A percentile compares a stretch with the other conserved stretches of the same genome.
These are phyloP conservation scores for Cephus spinipes DNA, from an alignment of 2,888 invertebrate species.

Conservation along the genomic window DNA sequence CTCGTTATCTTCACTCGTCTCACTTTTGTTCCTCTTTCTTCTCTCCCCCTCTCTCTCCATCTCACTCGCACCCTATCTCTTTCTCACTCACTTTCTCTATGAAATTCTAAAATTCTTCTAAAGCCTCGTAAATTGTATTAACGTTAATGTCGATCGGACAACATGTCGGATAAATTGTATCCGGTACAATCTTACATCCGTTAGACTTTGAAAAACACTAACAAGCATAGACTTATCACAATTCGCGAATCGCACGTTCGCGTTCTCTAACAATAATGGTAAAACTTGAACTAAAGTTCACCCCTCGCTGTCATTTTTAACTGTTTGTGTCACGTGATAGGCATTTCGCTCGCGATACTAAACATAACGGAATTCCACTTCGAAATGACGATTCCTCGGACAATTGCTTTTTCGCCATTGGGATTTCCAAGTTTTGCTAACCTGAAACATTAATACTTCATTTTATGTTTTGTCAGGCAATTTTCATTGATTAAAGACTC, in stretches of 20 bases:
- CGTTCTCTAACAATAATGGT: background rate
- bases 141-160: background rate
- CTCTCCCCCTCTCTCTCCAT: background rate
- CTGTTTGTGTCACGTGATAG: background rate
- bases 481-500: background rate
- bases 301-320: too few relatives aligned
- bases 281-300: background rate
- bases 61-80: constrained; percentile 8
- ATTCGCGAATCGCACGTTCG: constrained; percentile 2
- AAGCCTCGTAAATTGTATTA: constrained; percentile 35
- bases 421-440: background rate
- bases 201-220: constrained; percentile 45
- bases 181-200: background rate
- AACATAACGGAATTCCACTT: background rate
- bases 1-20: background rate
- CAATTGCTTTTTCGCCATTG: background rate
- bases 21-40: constrained; percentile 5
- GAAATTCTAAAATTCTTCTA: constrained; percentile 33
- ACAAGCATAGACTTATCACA: constrained; percentile 37
- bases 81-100: background rate
- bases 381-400: background rate
- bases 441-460: background rate
- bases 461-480: background rate
- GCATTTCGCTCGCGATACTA: background rate
- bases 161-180: background rate